Evolutionary conservation across 2,888 invertebrate species (phyloP).

Genomic region (Lydus trimaculatus): DNA sequence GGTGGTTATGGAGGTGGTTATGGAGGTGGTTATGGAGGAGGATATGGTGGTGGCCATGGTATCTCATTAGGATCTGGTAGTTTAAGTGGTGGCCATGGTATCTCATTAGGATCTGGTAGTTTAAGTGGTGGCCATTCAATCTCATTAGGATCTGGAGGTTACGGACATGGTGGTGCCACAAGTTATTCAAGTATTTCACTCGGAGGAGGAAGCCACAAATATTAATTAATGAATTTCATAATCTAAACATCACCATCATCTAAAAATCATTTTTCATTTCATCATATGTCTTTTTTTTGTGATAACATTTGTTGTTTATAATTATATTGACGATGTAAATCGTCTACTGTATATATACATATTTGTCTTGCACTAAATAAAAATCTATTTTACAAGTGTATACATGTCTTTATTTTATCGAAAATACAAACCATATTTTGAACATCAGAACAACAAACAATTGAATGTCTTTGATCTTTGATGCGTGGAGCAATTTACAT

Average conservation of each 20-base stretch:
- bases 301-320: conserved; percentile 37
- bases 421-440: not conserved
- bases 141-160: conserved; percentile 26
- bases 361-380: conserved; percentile 31
- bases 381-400: conserved; percentile 25
- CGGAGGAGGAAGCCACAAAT: conserved; percentile 34
- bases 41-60: conserved; percentile 32
- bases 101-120: conserved; percentile 16
- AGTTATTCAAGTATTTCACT: conserved; percentile 44
- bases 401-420: not conserved
- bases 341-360: conserved; percentile 32
- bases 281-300: conserved; percentile 31
- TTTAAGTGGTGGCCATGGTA: conserved; percentile 31
- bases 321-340: conserved; percentile 21
- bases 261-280: conserved; percentile 19
- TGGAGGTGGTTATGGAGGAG: conserved; percentile 35
- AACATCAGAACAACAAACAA: too few relatives aligned
- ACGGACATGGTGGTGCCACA: conserved; percentile 39
- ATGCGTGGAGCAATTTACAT: not conserved
- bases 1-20: conserved; percentile 25
- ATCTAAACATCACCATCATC: conserved; percentile 15
- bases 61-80: conserved; percentile 33
- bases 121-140: conserved; percentile 28
- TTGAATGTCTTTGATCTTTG: not conserved
- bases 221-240: conserved; percentile 24